phyloP scores from a whole-genome alignment of 2,113 vertebrate species.

The Varanus komodoensis region DNA sequence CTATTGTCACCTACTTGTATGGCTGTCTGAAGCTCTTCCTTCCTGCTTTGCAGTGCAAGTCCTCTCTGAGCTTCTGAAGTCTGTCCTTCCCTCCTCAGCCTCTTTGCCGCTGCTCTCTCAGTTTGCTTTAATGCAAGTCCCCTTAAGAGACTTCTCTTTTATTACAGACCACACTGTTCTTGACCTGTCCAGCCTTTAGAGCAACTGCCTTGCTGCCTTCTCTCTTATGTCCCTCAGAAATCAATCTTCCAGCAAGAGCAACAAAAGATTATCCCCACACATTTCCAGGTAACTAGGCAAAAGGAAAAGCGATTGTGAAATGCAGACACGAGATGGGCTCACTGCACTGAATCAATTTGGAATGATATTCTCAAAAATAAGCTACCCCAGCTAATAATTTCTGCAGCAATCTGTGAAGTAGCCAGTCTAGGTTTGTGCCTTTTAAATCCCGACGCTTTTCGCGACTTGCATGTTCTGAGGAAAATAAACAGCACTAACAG shows the following conservation, averaged over 20 bases:
- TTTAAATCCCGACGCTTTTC: conserved; percentile 51
- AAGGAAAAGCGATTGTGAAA: conserved; percentile 54
- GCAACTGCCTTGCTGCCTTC: background rate
- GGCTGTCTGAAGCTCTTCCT: background rate
- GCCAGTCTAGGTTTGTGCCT: conserved; percentile 19
- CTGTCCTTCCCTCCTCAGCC: background rate
- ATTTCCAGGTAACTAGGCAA: conserved; percentile 43
- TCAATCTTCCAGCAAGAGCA: conserved; percentile 47
- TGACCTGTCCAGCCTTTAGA: conserved; percentile 40
- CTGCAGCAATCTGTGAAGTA: conserved; percentile 34
- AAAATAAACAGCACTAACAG: conserved; percentile 39
- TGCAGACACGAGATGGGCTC: conserved; percentile 47
- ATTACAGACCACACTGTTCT: background rate
- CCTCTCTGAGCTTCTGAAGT: background rate
- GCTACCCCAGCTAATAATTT: conserved; percentile 38
- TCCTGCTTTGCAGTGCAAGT: conserved; percentile 35
- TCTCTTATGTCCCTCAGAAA: conserved; percentile 56
- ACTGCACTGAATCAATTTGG: conserved; percentile 61
- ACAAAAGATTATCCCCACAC: conserved; percentile 21
- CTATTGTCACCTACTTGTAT: background rate
- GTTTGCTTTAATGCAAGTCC: conserved; percentile 25
- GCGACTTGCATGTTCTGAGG: conserved; percentile 45
- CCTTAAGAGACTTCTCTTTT: conserved; percentile 33
- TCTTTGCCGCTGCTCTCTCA: conserved; percentile 1
- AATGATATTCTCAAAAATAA: conserved; percentile 46